Conservation (phyloP, 2,113 vertebrate species). For the Channa argus region DNA sequence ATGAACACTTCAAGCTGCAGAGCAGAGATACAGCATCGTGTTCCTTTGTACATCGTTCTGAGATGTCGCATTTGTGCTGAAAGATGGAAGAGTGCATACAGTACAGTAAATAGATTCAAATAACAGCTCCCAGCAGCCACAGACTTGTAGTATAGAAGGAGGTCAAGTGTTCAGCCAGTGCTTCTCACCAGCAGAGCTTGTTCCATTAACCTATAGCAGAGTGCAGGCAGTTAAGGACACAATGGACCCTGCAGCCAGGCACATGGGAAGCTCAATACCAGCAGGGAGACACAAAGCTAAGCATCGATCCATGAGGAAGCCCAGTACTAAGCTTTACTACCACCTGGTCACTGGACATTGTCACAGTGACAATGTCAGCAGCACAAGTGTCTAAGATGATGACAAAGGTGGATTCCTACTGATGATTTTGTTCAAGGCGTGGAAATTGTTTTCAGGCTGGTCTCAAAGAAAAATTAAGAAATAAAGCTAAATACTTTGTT, state of each 20-base stretch:
- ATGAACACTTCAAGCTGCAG: background rate
- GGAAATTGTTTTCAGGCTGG: background rate
- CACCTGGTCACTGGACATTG: slow-evolving; percentile 17
- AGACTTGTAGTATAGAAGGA: slow-evolving; percentile 19
- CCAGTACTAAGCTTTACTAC: slow-evolving; percentile 29
- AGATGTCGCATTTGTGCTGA: no score
- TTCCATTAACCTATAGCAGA: slow-evolving; percentile 65
- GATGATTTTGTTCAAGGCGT: background rate
- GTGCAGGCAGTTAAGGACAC: slow-evolving; percentile 52
- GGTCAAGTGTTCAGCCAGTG: slow-evolving; percentile 31
- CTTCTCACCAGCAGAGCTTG: slow-evolving; percentile 34
- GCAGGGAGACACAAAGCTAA: slow-evolving; percentile 48
- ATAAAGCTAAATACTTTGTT: no score
- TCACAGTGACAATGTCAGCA: slow-evolving; percentile 39
- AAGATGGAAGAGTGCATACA: background rate
- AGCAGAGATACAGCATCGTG: background rate
- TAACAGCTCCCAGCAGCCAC: background rate
- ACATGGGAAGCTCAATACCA: slow-evolving; percentile 52
- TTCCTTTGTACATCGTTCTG: background rate
- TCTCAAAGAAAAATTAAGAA: no score
- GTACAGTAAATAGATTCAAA: slow-evolving; percentile 11
- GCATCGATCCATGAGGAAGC: slow-evolving; percentile 49
- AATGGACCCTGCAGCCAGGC: slow-evolving; percentile 46
- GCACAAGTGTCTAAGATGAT: background rate
- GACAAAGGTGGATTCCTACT: background rate